Conservation (phyloP, 2,797 vertebrate genomes). For the Diceros bicornis region DNA sequence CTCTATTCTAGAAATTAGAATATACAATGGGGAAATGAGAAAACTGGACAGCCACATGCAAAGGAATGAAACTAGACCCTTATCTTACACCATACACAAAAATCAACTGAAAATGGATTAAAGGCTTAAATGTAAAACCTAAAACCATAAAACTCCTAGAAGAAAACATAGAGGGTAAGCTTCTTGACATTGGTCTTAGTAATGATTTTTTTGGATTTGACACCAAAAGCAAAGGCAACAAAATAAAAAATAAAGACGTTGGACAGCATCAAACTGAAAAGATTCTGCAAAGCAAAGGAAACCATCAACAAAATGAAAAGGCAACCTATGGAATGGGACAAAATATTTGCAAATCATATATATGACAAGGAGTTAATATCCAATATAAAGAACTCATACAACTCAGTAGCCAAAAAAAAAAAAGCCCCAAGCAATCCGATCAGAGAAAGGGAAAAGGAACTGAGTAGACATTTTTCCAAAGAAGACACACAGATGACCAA, state of each 20-base stretch:
- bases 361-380: background rate
- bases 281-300: background rate
- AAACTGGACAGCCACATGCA: background rate
- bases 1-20: background rate
- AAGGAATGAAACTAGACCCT: background rate
- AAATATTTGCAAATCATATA: background rate
- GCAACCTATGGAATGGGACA: background rate
- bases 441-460: background rate
- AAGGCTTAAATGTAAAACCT: background rate
- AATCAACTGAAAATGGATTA: background rate
- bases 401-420: background rate
- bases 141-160: background rate
- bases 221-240: constrained; percentile 2
- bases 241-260: background rate
- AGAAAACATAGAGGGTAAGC: background rate
- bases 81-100: background rate
- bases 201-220: background rate
- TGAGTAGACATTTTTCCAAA: background rate
- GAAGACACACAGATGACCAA: background rate
- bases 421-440: background rate
- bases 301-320: constrained; percentile 9
- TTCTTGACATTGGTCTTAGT: background rate
- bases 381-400: background rate
- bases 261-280: background rate
- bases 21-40: background rate